Conservation (phyloP, 2,797 vertebrate species). For the Chelon labrosus region DNA sequence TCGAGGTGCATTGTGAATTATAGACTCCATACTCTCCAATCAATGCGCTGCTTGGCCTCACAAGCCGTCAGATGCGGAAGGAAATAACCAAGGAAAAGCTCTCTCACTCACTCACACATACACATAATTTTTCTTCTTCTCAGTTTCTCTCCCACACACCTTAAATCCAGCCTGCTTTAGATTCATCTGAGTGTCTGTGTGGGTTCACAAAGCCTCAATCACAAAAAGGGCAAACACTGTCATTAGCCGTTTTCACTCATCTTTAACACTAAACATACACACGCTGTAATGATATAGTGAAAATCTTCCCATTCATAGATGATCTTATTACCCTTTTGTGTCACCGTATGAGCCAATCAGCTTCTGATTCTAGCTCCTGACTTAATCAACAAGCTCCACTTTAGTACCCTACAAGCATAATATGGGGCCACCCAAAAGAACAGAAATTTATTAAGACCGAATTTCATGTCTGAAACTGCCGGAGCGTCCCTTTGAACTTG, state of each 20-base stretch:
- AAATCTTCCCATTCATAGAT: not conserved
- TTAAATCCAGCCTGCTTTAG: constrained; percentile 6
- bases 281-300: not conserved
- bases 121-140: not conserved
- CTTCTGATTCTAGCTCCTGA: constrained; percentile 6
- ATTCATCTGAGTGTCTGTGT: not conserved
- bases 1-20: constrained; percentile 64
- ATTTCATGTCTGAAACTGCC: not conserved
- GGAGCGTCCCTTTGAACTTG: not conserved
- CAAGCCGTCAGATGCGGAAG: constrained; percentile 35
- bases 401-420: not conserved
- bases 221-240: constrained; percentile 13
- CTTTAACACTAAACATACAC: not conserved
- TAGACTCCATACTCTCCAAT: constrained; percentile 62
- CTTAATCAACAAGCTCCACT: constrained; percentile 5
- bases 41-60: constrained; percentile 43
- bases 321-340: not conserved
- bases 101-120: not conserved
- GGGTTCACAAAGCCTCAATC: constrained; percentile 1
- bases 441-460: not conserved
- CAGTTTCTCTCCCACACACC: not conserved
- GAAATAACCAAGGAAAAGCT: constrained; percentile 30
- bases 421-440: not conserved
- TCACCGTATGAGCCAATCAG: constrained; percentile 6
- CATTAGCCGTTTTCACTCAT: constrained; percentile 10